Percentiles rank a stretch among this genome's conserved stretches.
Evolutionary conservation across 2,797 vertebrate species (phyloP).

Genomic region (Hylomyscus alleni): DNA sequence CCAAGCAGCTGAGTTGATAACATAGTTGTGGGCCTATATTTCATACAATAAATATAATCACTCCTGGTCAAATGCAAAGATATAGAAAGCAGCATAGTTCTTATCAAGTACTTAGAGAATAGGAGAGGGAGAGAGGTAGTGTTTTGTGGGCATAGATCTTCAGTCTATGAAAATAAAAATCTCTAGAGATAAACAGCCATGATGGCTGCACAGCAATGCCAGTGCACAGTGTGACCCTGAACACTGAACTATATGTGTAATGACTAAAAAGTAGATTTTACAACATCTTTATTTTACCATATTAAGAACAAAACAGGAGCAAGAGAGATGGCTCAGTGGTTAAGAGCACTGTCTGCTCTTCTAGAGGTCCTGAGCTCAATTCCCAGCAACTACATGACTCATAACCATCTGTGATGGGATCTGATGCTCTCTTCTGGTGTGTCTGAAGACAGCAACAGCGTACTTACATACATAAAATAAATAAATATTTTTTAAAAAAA

Average conservation of each 20-base stretch:
- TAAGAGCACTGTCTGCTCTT: no score
- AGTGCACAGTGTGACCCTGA: background rate
- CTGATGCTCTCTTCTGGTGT: no score
- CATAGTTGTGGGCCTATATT: background rate
- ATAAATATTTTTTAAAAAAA: background rate
- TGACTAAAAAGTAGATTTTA: background rate
- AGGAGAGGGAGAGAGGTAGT: background rate
- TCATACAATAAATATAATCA: background rate
- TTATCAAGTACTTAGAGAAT: background rate
- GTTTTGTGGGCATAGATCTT: background rate
- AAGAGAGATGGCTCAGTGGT: no score
- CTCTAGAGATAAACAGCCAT: background rate
- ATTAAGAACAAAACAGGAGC: background rate
- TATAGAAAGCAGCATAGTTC: background rate
- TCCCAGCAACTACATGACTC: no score
- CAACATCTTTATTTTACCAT: background rate
- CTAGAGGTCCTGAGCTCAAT: no score
- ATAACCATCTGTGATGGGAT: no score
- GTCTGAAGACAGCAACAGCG: no score
- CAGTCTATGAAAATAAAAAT: background rate
- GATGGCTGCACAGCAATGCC: background rate
- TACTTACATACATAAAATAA: no score
- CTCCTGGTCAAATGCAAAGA: background rate
- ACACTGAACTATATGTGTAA: background rate
- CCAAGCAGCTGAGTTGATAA: background rate